phyloP scores from a whole-genome alignment of 2,797 vertebrate genomes.

The Cynodonichthys magdalenae region DNA sequence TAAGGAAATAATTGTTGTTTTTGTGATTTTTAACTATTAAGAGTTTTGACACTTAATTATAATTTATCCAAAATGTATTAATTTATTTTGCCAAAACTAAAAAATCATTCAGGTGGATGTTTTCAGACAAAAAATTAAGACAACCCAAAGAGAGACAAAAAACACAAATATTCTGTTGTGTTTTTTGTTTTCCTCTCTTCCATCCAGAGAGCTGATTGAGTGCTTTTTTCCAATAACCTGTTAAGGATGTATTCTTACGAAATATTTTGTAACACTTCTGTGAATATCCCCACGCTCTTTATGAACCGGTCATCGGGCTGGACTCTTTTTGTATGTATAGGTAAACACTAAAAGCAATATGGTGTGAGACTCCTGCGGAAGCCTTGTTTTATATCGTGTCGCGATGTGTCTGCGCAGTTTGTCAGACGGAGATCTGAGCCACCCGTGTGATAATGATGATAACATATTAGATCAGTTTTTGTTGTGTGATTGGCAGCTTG shows the following conservation, averaged over 20 bases:
- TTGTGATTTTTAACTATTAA: constrained; percentile 60
- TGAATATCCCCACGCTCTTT: constrained; percentile 38
- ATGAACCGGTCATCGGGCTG: constrained; percentile 41
- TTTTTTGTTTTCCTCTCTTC: constrained; percentile 51
- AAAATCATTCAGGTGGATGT: constrained; percentile 41
- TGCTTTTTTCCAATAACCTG: constrained; percentile 45
- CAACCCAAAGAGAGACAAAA: constrained; percentile 27
- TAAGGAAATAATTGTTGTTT: constrained; percentile 47
- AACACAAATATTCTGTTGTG: constrained; percentile 37
- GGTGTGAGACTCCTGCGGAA: constrained; percentile 67
- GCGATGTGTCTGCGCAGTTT: constrained; percentile 43
- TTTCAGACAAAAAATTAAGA: constrained; percentile 20
- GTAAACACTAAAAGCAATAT: constrained; percentile 79
- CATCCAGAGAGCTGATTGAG: constrained; percentile 55
- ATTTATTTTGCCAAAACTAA: constrained; percentile 63
- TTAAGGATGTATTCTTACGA: constrained; percentile 54
- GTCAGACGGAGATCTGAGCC: constrained; percentile 30
- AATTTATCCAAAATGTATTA: constrained; percentile 66
- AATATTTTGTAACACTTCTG: constrained; percentile 66
- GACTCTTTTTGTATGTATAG: constrained; percentile 76
- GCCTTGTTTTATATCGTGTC: constrained; percentile 75
- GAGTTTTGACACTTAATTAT: constrained; percentile 61
- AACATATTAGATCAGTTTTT: background rate
- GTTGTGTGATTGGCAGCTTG: constrained; percentile 33
- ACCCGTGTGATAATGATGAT: background rate